Conservation (phyloP, 2,797 vertebrate genomes). For the Oreochromis grahami region DNA sequence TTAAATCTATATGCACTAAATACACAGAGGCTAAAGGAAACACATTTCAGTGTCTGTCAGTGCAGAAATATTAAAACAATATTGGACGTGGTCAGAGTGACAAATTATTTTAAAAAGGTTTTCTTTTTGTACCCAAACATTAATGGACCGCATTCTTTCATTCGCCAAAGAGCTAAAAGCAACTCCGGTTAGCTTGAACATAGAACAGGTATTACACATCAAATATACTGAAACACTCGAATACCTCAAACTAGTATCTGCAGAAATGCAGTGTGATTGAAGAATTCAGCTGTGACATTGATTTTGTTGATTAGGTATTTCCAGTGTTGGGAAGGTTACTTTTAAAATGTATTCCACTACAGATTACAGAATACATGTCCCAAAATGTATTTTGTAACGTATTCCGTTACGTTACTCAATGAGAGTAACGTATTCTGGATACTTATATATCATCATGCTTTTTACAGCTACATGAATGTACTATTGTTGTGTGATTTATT, state of each 20-base stretch:
- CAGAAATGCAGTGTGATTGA: background rate
- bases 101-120: background rate
- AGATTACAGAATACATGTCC: no score
- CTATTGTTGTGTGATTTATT: no score
- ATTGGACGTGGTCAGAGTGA: background rate
- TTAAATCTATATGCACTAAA: accelerated
- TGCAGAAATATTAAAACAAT: background rate
- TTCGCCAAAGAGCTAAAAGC: background rate
- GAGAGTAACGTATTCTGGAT: no score
- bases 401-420: no score
- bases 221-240: background rate
- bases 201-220: background rate
- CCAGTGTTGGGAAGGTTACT: background rate
- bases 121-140: background rate
- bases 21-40: accelerated
- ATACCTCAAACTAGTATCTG: background rate
- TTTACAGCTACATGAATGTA: no score
- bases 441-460: no score
- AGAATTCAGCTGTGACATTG: background rate
- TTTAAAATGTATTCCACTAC: no score
- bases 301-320: background rate
- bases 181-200: accelerated
- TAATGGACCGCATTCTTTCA: background rate
- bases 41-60: accelerated
- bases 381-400: no score